These are phyloP conservation scores for Macrostomum lignano DNA, from an alignment of 1,140 invertebrate species.

Conservation along the genomic window DNA sequence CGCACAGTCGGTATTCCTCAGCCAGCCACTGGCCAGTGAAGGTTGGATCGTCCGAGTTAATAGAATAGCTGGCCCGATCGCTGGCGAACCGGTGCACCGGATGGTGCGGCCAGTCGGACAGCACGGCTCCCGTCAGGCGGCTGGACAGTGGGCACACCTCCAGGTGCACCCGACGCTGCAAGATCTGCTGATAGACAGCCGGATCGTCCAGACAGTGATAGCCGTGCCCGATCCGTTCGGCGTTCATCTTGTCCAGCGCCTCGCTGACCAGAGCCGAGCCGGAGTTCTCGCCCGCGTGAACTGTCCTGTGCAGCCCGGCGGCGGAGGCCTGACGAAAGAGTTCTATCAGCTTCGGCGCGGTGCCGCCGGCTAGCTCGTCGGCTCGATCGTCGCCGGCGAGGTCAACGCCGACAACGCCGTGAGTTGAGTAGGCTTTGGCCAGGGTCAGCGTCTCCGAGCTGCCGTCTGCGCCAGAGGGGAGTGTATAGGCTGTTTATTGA, in stretches of 20 bases:
- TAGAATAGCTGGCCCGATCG: slow-evolving; percentile 34
- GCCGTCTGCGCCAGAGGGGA: no score
- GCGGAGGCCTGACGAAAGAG: no score
- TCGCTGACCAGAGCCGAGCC: slow-evolving; percentile 23
- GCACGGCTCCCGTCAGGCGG: slow-evolving; percentile 31
- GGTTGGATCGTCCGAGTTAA: slow-evolving; percentile 35
- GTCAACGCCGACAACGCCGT: slow-evolving; percentile 36
- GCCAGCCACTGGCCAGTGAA: slow-evolving; percentile 29
- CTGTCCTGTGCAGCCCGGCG: slow-evolving; percentile 33
- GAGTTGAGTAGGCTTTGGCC: slow-evolving; percentile 26
- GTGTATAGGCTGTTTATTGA: no score
- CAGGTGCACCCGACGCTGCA: slow-evolving; percentile 23
- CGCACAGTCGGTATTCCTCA: slow-evolving; percentile 30
- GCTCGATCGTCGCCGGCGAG: slow-evolving; percentile 29
- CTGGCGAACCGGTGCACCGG: slow-evolving; percentile 30
- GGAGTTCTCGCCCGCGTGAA: slow-evolving; percentile 35
- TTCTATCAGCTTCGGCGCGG: no score
- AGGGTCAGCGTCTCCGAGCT: slow-evolving; percentile 10
- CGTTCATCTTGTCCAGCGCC: slow-evolving; percentile 30
- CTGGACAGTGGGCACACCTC: slow-evolving; percentile 34
- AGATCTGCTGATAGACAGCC: slow-evolving; percentile 24
- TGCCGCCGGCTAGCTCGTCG: slow-evolving; percentile 9
- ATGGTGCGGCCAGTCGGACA: slow-evolving; percentile 14
- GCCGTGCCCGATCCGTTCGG: slow-evolving; percentile 35
- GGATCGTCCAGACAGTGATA: slow-evolving; percentile 32